These are phyloP conservation scores for Apostichopus japonicus DNA, from an alignment of 35 echinoderm and acorn worm species.

Conservation along the genomic window DNA sequence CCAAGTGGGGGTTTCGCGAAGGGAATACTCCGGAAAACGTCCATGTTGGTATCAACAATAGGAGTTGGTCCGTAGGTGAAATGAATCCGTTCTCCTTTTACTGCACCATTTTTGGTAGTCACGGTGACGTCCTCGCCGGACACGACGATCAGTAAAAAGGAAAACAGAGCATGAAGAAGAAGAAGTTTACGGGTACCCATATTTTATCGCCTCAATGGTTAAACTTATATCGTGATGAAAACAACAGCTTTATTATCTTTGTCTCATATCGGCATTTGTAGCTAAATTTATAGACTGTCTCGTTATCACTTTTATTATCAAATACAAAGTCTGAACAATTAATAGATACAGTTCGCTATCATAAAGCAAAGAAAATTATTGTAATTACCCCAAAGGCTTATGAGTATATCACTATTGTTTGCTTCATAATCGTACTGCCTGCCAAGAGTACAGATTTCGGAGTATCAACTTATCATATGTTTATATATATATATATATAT, in stretches of 20 bases:
- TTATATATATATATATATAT: no score
- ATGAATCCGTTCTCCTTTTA: conserved; percentile 51
- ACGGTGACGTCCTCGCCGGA: conserved; percentile 17
- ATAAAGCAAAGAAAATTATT: no score
- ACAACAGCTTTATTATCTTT: background rate
- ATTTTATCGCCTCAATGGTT: background rate
- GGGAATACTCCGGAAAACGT: conserved; percentile 70
- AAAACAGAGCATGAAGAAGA: background rate
- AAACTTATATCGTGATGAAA: no score
- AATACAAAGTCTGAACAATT: background rate
- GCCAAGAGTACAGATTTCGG: no score
- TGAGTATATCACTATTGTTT: no score
- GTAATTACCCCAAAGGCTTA: no score
- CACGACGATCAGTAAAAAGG: background rate
- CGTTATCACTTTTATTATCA: background rate
- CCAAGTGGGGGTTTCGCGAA: conserved; percentile 73
- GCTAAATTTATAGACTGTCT: background rate
- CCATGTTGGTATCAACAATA: conserved; percentile 47
- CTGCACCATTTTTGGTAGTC: conserved; percentile 18
- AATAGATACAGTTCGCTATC: background rate
- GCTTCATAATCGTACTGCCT: no score
- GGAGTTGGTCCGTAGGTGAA: conserved; percentile 50
- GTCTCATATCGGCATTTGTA: background rate
- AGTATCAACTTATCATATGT: no score
- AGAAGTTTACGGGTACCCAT: background rate